Evolutionary conservation across 2,888 invertebrate genomes (phyloP).

Genomic region (Rambutsinella grinnellia): DNA sequence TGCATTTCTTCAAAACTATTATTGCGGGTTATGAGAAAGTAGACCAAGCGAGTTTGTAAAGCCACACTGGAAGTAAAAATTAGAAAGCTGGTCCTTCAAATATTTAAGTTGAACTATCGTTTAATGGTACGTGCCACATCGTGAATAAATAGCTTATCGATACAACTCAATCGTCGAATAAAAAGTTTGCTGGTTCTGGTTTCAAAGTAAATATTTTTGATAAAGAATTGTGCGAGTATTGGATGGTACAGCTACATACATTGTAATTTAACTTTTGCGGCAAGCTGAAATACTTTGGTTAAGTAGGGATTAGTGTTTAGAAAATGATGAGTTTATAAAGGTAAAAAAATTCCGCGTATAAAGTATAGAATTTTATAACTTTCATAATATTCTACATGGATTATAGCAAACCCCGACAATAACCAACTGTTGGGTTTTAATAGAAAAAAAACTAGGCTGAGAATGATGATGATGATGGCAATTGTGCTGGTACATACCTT

Average conservation of each 20-base stretch:
- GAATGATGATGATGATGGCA: constrained; percentile 40
- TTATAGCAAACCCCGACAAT: background rate
- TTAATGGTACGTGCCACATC: background rate
- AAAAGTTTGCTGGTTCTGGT: constrained; percentile 32
- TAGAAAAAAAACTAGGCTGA: constrained; percentile 54
- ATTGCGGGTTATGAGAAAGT: constrained; percentile 39
- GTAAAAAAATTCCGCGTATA: too few species aligned
- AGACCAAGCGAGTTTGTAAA: constrained; percentile 40
- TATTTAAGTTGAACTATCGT: too few species aligned
- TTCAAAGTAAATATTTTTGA: background rate
- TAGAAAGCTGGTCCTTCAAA: background rate
- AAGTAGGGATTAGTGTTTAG: too few species aligned
- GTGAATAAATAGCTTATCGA: background rate
- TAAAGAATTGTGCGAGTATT: background rate
- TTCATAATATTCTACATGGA: background rate
- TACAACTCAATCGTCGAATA: background rate
- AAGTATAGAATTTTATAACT: too few species aligned
- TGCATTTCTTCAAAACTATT: too few species aligned
- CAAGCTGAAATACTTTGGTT: constrained; percentile 54
- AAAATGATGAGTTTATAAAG: too few species aligned
- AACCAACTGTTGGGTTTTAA: constrained; percentile 29
- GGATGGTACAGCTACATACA: background rate
- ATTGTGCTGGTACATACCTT: constrained; percentile 33
- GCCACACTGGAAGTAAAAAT: constrained; percentile 45
- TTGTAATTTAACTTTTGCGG: constrained; percentile 37